phyloP scores from a whole-genome alignment of 1,140 invertebrate genomes.

The Rhagoletis pomonella region DNA sequence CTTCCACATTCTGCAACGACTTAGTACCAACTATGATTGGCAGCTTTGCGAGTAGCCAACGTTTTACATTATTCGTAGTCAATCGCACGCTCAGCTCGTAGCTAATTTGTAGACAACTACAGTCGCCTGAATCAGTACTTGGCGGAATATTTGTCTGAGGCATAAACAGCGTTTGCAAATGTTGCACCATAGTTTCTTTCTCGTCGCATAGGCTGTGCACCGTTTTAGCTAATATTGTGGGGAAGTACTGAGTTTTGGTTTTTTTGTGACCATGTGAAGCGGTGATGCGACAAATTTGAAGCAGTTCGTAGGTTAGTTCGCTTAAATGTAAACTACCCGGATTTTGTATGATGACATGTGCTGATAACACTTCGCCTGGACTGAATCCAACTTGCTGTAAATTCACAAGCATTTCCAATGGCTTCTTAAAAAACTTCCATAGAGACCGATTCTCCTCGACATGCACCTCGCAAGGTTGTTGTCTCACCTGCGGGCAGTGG shows the following conservation, averaged over 20 bases:
- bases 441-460: slow-evolving; percentile 57
- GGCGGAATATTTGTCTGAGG: slow-evolving; percentile 78
- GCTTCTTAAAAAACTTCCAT: slow-evolving; percentile 65
- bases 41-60: slow-evolving; percentile 73
- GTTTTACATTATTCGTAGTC: slow-evolving; percentile 67
- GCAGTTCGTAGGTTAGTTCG: slow-evolving; percentile 74
- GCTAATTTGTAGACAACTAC: slow-evolving; percentile 81
- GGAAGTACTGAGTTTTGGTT: slow-evolving; percentile 67
- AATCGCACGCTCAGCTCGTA: slow-evolving; percentile 79
- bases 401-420: slow-evolving; percentile 63
- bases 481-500: slow-evolving; percentile 61
- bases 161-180: slow-evolving; percentile 76
- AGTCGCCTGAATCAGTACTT: slow-evolving; percentile 79
- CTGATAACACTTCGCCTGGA: slow-evolving; percentile 64
- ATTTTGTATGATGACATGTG: slow-evolving; percentile 66
- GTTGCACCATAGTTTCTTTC: slow-evolving; percentile 71
- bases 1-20: slow-evolving; percentile 61
- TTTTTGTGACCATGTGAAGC: slow-evolving; percentile 59
- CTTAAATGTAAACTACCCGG: slow-evolving; percentile 73
- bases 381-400: slow-evolving; percentile 64
- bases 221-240: slow-evolving; percentile 75
- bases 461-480: slow-evolving; percentile 54
- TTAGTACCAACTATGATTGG: slow-evolving; percentile 77
- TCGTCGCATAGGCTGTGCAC: slow-evolving; percentile 75
- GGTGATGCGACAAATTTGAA: slow-evolving; percentile 61